Conservation (phyloP, 2,797 vertebrate genomes). For the Clamator glandarius region DNA sequence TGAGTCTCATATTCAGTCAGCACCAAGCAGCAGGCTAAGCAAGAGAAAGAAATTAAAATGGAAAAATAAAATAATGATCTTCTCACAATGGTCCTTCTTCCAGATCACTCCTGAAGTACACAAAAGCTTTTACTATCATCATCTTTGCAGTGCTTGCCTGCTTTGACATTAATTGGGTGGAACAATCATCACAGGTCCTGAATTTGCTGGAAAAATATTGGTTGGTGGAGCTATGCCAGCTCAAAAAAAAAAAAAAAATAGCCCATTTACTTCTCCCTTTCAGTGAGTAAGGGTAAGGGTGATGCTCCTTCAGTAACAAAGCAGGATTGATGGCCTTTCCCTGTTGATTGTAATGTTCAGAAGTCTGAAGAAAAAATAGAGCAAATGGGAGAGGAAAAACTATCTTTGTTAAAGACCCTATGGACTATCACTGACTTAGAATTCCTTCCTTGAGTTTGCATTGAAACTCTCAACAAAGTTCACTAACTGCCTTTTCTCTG, state of each 20-base stretch:
- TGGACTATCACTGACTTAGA: not conserved
- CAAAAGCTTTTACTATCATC: not conserved
- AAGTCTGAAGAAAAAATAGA: slow-evolving; percentile 4
- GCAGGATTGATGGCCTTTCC: not conserved
- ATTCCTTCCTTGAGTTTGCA: not conserved
- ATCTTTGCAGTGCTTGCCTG: not conserved
- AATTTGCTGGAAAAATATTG: not conserved
- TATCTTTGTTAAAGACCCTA: not conserved
- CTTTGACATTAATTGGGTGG: not conserved
- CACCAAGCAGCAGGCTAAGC: not conserved
- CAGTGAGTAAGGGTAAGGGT: slow-evolving; percentile 24
- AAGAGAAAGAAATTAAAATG: not conserved
- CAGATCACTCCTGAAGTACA: not conserved
- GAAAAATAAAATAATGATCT: not conserved
- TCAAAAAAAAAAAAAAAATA: not conserved
- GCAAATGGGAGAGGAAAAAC: not conserved
- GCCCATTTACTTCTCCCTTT: slow-evolving; percentile 9
- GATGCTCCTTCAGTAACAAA: not conserved
- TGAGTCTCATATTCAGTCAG: not conserved
- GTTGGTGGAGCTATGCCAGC: not conserved
- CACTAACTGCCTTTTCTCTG: not conserved
- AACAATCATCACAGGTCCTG: not conserved
- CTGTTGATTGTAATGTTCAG: not conserved
- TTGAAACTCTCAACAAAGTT: accelerated
- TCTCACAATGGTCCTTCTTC: not conserved